phyloP scores from a whole-genome alignment of 2,888 invertebrate genomes.

The Xylota sylvarum region DNA sequence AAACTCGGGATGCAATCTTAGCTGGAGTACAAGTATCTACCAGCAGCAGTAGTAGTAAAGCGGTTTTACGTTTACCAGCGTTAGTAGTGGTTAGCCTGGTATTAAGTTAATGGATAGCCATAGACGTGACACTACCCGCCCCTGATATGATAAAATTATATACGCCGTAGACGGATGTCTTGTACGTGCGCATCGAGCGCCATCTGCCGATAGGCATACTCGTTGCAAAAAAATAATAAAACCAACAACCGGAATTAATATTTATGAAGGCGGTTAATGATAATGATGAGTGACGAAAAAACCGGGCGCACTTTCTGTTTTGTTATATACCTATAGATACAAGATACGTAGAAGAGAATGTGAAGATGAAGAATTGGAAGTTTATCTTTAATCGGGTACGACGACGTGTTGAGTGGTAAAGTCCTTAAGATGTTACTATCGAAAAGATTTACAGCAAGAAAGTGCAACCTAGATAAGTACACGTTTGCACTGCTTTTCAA shows the following conservation, averaged over 20 bases:
- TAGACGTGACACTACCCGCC: constrained; percentile 68
- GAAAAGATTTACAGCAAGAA: not conserved
- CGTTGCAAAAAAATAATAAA: constrained; percentile 2
- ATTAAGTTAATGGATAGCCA: constrained; percentile 47
- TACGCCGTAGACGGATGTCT: constrained; percentile 50
- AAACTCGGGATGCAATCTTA: constrained; percentile 17
- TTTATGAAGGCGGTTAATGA: constrained; percentile 32
- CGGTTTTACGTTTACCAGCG: constrained; percentile 48
- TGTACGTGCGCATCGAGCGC: constrained; percentile 31
- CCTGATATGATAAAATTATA: constrained; percentile 72
- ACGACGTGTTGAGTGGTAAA: not conserved
- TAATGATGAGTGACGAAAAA: constrained; percentile 11
- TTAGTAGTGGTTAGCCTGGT: constrained; percentile 28
- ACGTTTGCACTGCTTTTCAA: not conserved
- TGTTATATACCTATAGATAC: not conserved
- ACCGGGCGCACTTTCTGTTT: constrained; percentile 32
- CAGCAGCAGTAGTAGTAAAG: constrained; percentile 14
- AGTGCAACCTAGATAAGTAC: constrained; percentile 10
- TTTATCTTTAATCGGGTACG: not conserved
- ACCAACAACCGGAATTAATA: constrained; percentile 56
- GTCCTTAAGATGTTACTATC: constrained; percentile 10
- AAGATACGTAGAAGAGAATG: not conserved
- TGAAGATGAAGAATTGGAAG: not conserved
- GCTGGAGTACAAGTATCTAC: no score
- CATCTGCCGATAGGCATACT: constrained; percentile 47